Percentiles rank a stretch among this genome's conserved stretches.
These are phyloP conservation scores for Paracyclopina nana DNA, from an alignment of 1,140 invertebrate genomes.

Conservation along the genomic window DNA sequence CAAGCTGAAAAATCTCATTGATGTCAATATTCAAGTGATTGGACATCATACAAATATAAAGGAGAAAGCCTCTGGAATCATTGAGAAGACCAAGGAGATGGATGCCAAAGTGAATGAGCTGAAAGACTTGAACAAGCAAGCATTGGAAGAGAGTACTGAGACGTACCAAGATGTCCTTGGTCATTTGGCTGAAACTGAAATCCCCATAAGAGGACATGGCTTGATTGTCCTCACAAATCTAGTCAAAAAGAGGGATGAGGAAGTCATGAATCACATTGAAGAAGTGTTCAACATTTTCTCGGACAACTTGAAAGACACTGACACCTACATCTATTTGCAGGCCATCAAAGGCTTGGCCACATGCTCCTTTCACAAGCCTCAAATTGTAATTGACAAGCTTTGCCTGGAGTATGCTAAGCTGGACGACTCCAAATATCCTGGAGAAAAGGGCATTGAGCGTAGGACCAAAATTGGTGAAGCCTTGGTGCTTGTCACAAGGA, in stretches of 20 bases:
- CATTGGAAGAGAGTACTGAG: conserved; percentile 7
- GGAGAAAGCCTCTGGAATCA: neutral
- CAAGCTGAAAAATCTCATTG: conserved; percentile 30
- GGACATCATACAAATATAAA: too few relatives aligned
- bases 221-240: conserved; percentile 48
- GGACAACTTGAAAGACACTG: conserved; percentile 48
- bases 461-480: conserved; percentile 62
- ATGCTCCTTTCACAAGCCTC: neutral
- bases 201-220: conserved; percentile 60
- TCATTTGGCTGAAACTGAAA: conserved; percentile 44
- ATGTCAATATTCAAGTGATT: too few relatives aligned
- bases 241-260: conserved; percentile 40
- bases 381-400: conserved; percentile 37
- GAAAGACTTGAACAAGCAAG: conserved; percentile 14
- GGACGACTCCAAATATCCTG: conserved; percentile 26
- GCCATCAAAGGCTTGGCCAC: conserved; percentile 51
- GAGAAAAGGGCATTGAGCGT: conserved; percentile 28
- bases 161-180: conserved; percentile 30
- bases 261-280: conserved; percentile 40
- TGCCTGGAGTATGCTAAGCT: conserved; percentile 36
- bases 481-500: conserved; percentile 46
- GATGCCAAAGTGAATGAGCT: neutral
- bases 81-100: neutral
- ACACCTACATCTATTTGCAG: conserved; percentile 61
- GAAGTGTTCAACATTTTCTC: conserved; percentile 44